Percentiles rank a stretch among this genome's conserved stretches.
Evolutionary conservation across 2,113 vertebrate genomes (phyloP).

Genomic region (Tylochromis polylepis): DNA sequence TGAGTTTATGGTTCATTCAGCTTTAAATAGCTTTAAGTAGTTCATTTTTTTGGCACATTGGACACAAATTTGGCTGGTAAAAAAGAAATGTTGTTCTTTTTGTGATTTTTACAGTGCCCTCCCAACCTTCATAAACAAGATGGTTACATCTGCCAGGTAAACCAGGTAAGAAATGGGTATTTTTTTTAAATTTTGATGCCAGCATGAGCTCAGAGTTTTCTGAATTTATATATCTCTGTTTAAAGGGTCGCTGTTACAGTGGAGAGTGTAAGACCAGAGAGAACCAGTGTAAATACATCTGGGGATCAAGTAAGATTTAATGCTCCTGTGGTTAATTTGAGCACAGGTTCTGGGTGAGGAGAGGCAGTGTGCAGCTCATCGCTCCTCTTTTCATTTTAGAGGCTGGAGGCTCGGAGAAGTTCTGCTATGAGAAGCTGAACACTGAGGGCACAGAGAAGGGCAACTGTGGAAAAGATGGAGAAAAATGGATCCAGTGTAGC

Average conservation of each 20-base stretch:
- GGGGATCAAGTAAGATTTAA: constrained; percentile 88
- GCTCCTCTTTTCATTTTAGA: constrained; percentile 70
- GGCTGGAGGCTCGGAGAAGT: constrained; percentile 90
- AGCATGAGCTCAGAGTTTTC: background rate
- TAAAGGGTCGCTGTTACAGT: constrained; percentile 92
- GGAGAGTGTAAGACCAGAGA: constrained; percentile 97
- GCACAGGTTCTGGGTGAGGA: background rate
- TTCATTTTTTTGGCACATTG: background rate
- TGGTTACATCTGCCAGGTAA: constrained; percentile 88
- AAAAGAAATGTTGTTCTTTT: background rate
- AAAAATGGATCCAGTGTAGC: constrained; percentile 92
- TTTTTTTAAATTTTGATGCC: background rate
- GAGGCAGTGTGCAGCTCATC: background rate
- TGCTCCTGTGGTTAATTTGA: background rate
- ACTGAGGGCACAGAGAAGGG: constrained; percentile 97
- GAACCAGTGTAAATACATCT: constrained; percentile 96
- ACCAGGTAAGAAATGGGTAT: constrained; percentile 78
- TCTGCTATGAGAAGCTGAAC: constrained; percentile 98
- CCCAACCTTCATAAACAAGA: constrained; percentile 98
- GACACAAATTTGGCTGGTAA: background rate
- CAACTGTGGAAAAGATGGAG: constrained; percentile 92
- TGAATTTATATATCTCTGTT: background rate
- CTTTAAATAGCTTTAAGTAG: background rate
- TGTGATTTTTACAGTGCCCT: constrained; percentile 82
- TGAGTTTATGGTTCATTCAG: constrained; percentile 35